Conservation (phyloP, 2,797 vertebrate species). For the Phoeniculus purpureus region DNA sequence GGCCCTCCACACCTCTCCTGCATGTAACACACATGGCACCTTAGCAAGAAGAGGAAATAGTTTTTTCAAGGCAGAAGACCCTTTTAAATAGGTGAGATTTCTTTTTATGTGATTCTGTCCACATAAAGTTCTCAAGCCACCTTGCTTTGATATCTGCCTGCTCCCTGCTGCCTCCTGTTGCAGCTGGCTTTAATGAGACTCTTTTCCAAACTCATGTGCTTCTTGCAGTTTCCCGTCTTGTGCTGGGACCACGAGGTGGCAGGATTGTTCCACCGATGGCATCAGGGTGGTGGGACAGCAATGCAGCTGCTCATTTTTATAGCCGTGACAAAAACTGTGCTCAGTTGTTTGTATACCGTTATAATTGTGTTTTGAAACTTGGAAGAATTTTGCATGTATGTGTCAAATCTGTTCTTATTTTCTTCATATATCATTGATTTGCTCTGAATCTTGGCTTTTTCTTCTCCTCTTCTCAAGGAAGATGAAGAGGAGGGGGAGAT, state of each 20-base stretch:
- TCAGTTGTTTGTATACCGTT: not conserved
- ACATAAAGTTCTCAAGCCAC: not conserved
- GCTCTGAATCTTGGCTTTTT: not conserved
- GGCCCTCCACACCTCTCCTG: fast-evolving
- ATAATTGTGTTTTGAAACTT: slow-evolving; percentile 37
- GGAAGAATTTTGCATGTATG: not conserved
- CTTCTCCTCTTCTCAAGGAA: not conserved
- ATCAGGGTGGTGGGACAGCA: not conserved
- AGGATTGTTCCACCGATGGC: slow-evolving; percentile 24
- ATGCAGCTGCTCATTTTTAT: slow-evolving; percentile 43
- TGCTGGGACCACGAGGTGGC: slow-evolving; percentile 74
- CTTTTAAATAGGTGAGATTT: not conserved
- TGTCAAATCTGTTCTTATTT: slow-evolving; percentile 16
- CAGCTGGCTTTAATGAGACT: not conserved
- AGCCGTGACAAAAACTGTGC: not conserved
- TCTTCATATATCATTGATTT: slow-evolving; percentile 20
- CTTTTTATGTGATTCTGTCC: not conserved
- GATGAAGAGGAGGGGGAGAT: slow-evolving; percentile 8
- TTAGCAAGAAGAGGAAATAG: not conserved
- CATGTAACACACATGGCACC: not conserved
- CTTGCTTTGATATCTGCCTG: not conserved
- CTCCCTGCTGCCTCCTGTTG: not conserved
- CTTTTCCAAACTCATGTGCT: not conserved
- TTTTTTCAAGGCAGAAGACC: not conserved
- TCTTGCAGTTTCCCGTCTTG: not conserved